These are phyloP conservation scores for Thrips palmi DNA, from an alignment of 1,140 invertebrate genomes.

Conservation along the genomic window DNA sequence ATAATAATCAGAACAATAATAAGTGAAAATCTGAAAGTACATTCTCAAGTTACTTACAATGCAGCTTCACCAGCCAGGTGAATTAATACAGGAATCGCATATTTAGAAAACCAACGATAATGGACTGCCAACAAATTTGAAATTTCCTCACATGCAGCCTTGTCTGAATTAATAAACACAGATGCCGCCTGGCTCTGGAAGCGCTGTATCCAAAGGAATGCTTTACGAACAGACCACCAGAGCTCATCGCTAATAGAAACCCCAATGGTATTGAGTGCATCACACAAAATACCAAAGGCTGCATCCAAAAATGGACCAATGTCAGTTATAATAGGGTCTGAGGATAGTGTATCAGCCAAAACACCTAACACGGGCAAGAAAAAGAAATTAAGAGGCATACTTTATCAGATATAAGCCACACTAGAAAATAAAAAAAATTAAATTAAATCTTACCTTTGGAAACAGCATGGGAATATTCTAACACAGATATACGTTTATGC, in stretches of 20 bases:
- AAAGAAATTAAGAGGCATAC: too few species aligned
- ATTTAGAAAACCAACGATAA: constrained; percentile 15
- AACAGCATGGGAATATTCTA: constrained; percentile 21
- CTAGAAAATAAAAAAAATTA: constrained; percentile 5
- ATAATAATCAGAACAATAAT: not conserved
- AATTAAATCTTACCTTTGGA: constrained; percentile 18
- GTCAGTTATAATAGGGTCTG: not conserved
- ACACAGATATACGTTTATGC: constrained; percentile 16
- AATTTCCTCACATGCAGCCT: constrained; percentile 9
- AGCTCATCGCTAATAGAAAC: too few species aligned
- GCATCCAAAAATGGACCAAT: not conserved
- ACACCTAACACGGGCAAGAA: constrained; percentile 2
- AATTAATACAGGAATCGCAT: constrained; percentile 12
- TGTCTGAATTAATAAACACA: too few species aligned
- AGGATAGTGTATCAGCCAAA: not conserved
- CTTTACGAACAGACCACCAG: too few species aligned
- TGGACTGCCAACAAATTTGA: constrained; percentile 11
- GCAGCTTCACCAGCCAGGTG: constrained; percentile 1
- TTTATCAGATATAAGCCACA: not conserved
- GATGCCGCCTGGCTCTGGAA: not conserved
- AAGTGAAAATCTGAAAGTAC: not conserved
- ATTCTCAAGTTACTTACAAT: constrained; percentile 6
- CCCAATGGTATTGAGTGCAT: constrained; percentile 12
- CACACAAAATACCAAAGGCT: constrained; percentile 4
- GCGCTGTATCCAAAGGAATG: too few species aligned